Evolutionary conservation across 2,797 vertebrate genomes (phyloP).

Genomic region (Poeciliopsis paucimaculata): DNA sequence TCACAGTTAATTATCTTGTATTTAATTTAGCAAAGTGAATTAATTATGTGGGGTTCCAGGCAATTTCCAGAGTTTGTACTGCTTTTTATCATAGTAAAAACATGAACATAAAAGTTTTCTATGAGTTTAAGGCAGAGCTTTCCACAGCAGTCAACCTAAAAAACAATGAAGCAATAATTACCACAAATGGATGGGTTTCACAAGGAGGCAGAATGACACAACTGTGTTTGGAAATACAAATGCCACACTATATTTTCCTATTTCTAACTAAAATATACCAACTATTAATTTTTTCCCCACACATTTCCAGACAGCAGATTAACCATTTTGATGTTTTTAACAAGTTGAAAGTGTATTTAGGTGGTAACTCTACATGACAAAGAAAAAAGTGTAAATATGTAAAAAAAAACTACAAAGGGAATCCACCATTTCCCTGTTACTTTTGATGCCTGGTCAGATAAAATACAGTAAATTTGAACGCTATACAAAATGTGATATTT

Average conservation of each 20-base stretch:
- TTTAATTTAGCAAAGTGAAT: neutral
- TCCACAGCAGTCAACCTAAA: neutral
- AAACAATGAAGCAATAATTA: neutral
- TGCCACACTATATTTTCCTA: neutral
- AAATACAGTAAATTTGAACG: neutral
- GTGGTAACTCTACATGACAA: neutral
- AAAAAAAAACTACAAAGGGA: neutral
- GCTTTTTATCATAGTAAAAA: neutral
- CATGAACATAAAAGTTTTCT: neutral
- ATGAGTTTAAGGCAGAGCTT: neutral
- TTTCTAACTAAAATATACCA: neutral
- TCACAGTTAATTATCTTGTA: slow-evolving; percentile 1
- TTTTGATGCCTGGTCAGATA: neutral
- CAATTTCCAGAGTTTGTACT: neutral
- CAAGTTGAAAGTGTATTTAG: neutral
- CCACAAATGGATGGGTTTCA: neutral
- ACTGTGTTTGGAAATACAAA: neutral
- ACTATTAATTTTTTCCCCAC: neutral
- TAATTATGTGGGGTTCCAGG: neutral
- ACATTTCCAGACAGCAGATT: neutral
- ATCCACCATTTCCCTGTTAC: neutral
- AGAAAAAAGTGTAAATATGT: neutral
- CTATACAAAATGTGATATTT: neutral
- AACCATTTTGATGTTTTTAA: neutral
- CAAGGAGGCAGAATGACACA: neutral